Evolutionary conservation across 2,888 invertebrate species (phyloP).

Genomic region (Drosophila limbata): DNA sequence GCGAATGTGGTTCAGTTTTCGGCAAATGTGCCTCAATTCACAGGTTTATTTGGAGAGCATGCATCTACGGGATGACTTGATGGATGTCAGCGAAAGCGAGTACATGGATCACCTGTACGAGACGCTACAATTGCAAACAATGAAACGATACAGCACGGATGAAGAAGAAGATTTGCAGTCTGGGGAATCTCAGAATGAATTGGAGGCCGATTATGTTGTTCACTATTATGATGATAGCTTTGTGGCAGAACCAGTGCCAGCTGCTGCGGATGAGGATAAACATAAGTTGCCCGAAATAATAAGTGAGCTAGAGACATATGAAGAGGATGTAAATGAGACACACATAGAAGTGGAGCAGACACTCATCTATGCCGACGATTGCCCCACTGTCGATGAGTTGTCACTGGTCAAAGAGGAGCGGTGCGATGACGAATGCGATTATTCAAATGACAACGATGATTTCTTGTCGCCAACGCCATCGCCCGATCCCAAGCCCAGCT

Average conservation of each 20-base stretch:
- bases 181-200: not conserved
- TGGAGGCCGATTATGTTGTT: conserved; percentile 34
- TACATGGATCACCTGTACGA: conserved; percentile 65
- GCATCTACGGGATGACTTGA: conserved; percentile 24
- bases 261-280: conserved; percentile 3
- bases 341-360: conserved; percentile 33
- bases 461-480: conserved; percentile 60
- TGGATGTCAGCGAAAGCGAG: conserved; percentile 46
- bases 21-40: conserved; percentile 81
- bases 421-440: conserved; percentile 18
- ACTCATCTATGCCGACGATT: conserved; percentile 28
- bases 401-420: conserved; percentile 19
- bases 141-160: not conserved
- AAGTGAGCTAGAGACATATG: conserved; percentile 36
- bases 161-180: conserved; percentile 23
- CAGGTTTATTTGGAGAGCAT: conserved; percentile 77
- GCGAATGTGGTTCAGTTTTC: conserved; percentile 81
- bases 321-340: conserved; percentile 17
- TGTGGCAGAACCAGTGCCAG: conserved; percentile 22
- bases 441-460: conserved; percentile 35
- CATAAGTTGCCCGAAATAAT: conserved; percentile 23
- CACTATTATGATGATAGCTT: conserved; percentile 47
- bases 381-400: conserved; percentile 5
- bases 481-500: conserved; percentile 32
- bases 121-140: conserved; percentile 35